A percentile compares a stretch with the other conserved stretches of the same genome.
Conservation (phyloP, 2,113 vertebrate species). For the Lampris megalopsis region DNA sequence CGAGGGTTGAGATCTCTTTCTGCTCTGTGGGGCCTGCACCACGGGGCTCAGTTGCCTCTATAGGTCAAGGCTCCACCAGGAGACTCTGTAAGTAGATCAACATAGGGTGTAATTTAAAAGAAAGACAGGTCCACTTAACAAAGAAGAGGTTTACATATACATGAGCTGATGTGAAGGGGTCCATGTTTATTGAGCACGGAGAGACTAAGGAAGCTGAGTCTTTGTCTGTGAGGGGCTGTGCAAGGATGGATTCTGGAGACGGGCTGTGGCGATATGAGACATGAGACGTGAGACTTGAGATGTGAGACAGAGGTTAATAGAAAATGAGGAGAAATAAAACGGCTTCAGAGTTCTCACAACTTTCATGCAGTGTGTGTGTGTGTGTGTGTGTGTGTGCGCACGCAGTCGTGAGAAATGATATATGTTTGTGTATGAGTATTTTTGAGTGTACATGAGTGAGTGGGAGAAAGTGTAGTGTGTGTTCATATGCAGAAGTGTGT, state of each 20-base stretch:
- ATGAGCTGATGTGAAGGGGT: neutral
- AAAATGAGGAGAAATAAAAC: neutral
- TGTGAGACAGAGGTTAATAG: neutral
- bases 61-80: no score
- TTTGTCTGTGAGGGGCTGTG: neutral
- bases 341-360: neutral
- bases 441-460: no score
- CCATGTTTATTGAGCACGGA: constrained; percentile 60
- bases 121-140: neutral
- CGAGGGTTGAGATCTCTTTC: constrained; percentile 48
- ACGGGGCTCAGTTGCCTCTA: constrained; percentile 2
- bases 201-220: neutral
- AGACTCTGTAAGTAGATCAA: neutral
- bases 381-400: neutral
- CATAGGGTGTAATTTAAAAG: constrained; percentile 2
- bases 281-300: no score
- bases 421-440: no score
- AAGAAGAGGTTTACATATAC: neutral
- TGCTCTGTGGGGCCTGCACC: constrained; percentile 18
- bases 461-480: neutral
- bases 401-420: no score
- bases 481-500: constrained; percentile 9
- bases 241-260: no score
- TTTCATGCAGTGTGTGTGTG: neutral
- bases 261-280: no score